Evolutionary conservation across 2,888 invertebrate species (phyloP).

Genomic region (Cataglyphis livida): DNA sequence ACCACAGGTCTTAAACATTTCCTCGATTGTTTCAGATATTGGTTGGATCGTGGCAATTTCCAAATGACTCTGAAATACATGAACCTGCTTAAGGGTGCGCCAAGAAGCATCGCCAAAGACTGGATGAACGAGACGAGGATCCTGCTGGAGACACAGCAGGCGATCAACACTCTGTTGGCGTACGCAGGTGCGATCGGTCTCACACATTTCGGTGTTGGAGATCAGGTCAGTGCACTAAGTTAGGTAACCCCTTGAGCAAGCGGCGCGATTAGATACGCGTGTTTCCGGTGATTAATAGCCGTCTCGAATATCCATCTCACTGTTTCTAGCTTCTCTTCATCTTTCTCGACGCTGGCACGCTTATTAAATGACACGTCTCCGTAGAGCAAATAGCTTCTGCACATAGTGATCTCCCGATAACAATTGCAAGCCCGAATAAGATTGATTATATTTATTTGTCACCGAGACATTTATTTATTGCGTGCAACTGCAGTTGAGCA

Average conservation of each 20-base stretch:
- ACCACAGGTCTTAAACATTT: neutral
- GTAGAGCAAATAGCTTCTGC: neutral
- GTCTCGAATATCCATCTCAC: neutral
- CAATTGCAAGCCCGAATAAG: neutral
- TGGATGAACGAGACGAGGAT: conserved; percentile 95
- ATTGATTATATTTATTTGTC: conserved; percentile 9
- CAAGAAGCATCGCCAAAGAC: conserved; percentile 92
- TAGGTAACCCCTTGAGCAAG: conserved; percentile 34
- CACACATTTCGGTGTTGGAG: conserved; percentile 85
- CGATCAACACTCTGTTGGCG: conserved; percentile 95
- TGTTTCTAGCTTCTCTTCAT: neutral
- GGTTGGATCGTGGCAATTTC: conserved; percentile 95
- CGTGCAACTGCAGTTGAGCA: neutral
- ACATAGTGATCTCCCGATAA: neutral
- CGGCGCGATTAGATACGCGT: conserved; percentile 9
- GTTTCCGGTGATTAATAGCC: conserved; percentile 31
- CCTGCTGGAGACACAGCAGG: conserved; percentile 95
- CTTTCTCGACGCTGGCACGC: neutral
- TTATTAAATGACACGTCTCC: conserved; percentile 10
- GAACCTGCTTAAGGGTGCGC: conserved; percentile 95
- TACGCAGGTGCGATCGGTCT: conserved; percentile 94
- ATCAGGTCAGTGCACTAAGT: conserved; percentile 75
- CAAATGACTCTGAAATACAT: conserved; percentile 94
- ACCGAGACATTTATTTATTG: neutral
- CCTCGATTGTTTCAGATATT: conserved; percentile 89